A percentile compares a stretch with the other conserved stretches of the same genome.
These are phyloP conservation scores for Temnothorax ravouxi DNA, from an alignment of 2,888 invertebrate genomes.

Conservation along the genomic window DNA sequence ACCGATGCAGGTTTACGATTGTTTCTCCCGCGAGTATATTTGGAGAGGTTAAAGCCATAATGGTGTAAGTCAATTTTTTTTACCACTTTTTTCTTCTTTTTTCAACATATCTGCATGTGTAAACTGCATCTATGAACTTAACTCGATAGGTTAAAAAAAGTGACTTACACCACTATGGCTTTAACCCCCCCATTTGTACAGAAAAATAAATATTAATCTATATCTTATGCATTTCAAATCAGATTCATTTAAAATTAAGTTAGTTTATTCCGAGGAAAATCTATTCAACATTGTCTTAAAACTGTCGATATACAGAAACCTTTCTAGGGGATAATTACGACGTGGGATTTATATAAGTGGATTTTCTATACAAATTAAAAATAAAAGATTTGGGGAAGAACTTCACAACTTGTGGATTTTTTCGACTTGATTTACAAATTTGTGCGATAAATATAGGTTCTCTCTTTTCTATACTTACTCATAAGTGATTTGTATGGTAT, in stretches of 20 bases:
- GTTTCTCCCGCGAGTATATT: background rate
- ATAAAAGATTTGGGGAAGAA: background rate
- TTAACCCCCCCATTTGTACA: too few species aligned
- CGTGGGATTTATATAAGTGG: background rate
- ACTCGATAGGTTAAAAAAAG: too few species aligned
- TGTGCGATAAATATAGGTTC: background rate
- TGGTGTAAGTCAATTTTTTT: too few species aligned
- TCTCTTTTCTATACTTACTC: slow-evolving; percentile 87
- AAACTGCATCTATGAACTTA: too few species aligned
- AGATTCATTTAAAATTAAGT: background rate
- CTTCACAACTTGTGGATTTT: background rate
- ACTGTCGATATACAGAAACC: background rate
- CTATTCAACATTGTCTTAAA: background rate
- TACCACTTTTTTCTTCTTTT: too few species aligned
- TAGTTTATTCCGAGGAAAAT: background rate
- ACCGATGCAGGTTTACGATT: background rate
- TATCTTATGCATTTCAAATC: background rate
- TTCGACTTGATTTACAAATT: background rate
- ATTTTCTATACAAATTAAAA: background rate
- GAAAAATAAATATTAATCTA: background rate
- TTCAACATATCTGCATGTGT: too few species aligned
- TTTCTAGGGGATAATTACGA: background rate
- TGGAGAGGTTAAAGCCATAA: too few species aligned
- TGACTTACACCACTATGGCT: too few species aligned
- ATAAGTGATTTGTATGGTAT: slow-evolving; percentile 94